Conservation (phyloP, 2,113 vertebrate species). For the Pterocles burchelli region DNA sequence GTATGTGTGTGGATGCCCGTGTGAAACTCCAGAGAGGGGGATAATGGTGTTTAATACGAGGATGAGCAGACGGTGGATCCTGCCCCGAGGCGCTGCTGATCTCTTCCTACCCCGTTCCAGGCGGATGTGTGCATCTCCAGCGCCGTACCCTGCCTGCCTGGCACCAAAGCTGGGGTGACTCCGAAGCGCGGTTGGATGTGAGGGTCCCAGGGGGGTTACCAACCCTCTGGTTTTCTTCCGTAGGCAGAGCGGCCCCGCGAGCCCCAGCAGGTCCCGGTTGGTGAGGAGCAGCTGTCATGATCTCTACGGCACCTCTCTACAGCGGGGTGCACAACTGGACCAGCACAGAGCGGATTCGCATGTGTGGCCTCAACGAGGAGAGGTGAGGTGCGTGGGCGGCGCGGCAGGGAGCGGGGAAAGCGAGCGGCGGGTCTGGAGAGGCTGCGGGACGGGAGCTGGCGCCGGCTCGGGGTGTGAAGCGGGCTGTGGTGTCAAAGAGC, state of each 20-base stretch:
- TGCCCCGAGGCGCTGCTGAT: neutral
- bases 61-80: neutral
- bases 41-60: neutral
- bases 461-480: neutral
- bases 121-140: accelerated
- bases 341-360: constrained; percentile 78
- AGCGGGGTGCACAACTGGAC: constrained; percentile 79
- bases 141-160: accelerated
- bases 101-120: neutral
- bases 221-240: neutral
- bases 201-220: neutral
- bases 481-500: neutral
- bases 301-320: constrained; percentile 82
- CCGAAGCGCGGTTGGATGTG: neutral
- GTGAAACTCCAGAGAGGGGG: neutral
- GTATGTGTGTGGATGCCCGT: accelerated
- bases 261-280: constrained; percentile 49
- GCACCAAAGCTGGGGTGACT: neutral
- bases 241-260: constrained; percentile 69
- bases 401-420: neutral
- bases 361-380: constrained; percentile 85
- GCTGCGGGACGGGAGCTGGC: neutral
- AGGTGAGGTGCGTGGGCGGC: constrained; percentile 73
- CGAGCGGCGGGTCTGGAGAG: neutral
- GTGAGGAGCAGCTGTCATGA: constrained; percentile 80